Percentiles rank a stretch among this genome's conserved stretches.
These are phyloP conservation scores for Pseudochirops corinnae DNA, from an alignment of 2,797 vertebrate genomes.

Conservation along the genomic window DNA sequence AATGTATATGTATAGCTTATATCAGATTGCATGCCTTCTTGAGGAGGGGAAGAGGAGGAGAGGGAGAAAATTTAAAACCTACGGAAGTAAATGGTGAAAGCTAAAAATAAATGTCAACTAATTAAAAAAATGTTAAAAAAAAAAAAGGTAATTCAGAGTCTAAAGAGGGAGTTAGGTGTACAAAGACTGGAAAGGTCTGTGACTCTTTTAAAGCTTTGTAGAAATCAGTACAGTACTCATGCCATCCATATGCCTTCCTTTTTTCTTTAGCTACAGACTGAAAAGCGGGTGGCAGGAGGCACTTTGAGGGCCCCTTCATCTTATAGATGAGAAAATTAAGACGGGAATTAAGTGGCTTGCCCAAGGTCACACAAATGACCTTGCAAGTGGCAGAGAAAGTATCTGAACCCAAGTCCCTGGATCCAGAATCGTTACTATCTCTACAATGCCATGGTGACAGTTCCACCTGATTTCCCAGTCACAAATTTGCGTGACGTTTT, in stretches of 20 bases:
- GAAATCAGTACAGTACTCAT: neutral
- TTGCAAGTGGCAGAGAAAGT: neutral
- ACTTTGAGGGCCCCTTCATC: neutral
- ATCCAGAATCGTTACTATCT: neutral
- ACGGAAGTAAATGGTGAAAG: too few relatives aligned
- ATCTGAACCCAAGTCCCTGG: neutral
- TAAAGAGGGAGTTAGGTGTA: neutral
- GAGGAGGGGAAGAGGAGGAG: too few relatives aligned
- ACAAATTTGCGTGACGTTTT: neutral
- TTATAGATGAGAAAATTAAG: neutral
- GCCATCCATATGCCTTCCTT: neutral
- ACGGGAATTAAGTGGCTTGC: neutral
- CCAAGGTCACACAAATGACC: neutral
- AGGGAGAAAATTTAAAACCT: too few relatives aligned
- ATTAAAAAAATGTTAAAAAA: too few relatives aligned
- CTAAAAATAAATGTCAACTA: too few relatives aligned
- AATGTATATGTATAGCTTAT: too few relatives aligned
- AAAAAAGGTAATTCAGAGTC: neutral
- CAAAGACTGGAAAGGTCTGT: neutral
- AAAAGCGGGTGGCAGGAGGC: neutral
- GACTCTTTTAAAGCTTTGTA: neutral
- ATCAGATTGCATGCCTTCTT: too few relatives aligned
- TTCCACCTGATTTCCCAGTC: neutral
- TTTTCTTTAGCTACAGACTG: neutral
- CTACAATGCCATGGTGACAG: neutral